A percentile compares a stretch with the other conserved stretches of the same genome.
Conservation (phyloP, 2,113 vertebrate species). For the Scopus umbretta region DNA sequence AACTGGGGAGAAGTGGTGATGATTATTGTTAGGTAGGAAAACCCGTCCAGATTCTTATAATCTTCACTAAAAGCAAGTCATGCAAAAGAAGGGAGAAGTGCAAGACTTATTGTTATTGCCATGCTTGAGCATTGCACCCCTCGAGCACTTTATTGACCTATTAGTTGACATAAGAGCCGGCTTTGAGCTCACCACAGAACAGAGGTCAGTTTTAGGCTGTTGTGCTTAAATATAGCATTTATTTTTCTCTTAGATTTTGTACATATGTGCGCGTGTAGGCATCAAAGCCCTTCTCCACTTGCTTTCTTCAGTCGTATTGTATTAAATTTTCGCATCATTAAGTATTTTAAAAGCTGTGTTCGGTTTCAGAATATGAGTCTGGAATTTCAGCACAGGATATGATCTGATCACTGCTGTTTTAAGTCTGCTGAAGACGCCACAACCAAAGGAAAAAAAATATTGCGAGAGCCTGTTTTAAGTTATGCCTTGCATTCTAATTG, state of each 20-base stretch:
- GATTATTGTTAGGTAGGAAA: not conserved
- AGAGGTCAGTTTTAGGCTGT: not conserved
- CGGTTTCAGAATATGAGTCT: not conserved
- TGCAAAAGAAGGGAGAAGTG: not conserved
- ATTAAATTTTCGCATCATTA: not conserved
- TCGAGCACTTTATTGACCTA: not conserved
- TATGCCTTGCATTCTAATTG: not conserved
- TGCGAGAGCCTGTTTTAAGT: not conserved
- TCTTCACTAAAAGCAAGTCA: fast-evolving
- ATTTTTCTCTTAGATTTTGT: not conserved
- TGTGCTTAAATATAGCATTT: not conserved
- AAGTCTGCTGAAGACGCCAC: not conserved
- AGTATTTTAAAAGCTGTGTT: not conserved
- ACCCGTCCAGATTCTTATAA: not conserved
- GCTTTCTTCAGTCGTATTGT: not conserved
- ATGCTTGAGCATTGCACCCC: not conserved
- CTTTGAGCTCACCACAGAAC: not conserved
- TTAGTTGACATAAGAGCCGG: not conserved
- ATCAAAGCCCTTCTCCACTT: not conserved
- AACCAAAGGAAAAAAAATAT: not conserved
- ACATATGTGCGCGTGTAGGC: not conserved
- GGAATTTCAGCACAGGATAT: not conserved
- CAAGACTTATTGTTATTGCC: not conserved
- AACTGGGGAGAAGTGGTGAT: not conserved
- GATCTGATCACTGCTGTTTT: not conserved